Percentiles rank a stretch among this genome's conserved stretches.
Evolutionary conservation across 2,113 vertebrate genomes (phyloP).

Genomic region (Thunnus thynnus): DNA sequence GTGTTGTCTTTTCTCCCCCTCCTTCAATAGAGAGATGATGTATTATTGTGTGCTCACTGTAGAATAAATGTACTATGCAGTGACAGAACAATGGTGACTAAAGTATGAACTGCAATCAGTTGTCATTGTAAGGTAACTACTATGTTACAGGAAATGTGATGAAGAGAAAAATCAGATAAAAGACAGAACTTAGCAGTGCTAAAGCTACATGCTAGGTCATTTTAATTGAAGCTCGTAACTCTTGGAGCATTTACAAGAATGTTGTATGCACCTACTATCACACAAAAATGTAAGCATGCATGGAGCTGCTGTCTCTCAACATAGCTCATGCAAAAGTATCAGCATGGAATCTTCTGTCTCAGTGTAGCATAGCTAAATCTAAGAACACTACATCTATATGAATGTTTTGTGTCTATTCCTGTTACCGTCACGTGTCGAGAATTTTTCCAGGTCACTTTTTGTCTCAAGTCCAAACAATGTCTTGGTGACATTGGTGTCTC

Average conservation of each 20-base stretch:
- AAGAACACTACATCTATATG: too few relatives aligned
- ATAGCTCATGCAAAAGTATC: background rate
- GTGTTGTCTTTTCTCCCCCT: conserved; percentile 18
- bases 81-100: background rate
- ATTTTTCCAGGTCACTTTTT: background rate
- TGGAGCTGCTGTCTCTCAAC: too few relatives aligned
- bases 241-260: background rate
- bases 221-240: background rate
- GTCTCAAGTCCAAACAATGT: conserved; percentile 5
- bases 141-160: background rate
- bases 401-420: too few relatives aligned
- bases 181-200: too few relatives aligned
- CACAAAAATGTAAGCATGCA: too few relatives aligned
- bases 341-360: too few relatives aligned
- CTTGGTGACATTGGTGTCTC: background rate
- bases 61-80: background rate
- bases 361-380: too few relatives aligned
- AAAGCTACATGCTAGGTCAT: background rate
- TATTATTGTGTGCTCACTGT: background rate
- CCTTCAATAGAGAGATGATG: background rate
- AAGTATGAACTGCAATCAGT: conserved; percentile 13
- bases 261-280: too few relatives aligned
- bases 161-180: background rate
- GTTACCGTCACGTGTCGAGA: too few relatives aligned
- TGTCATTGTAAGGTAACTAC: background rate